phyloP scores from a whole-genome alignment of 2,113 vertebrate species.

The Nestor notabilis region DNA sequence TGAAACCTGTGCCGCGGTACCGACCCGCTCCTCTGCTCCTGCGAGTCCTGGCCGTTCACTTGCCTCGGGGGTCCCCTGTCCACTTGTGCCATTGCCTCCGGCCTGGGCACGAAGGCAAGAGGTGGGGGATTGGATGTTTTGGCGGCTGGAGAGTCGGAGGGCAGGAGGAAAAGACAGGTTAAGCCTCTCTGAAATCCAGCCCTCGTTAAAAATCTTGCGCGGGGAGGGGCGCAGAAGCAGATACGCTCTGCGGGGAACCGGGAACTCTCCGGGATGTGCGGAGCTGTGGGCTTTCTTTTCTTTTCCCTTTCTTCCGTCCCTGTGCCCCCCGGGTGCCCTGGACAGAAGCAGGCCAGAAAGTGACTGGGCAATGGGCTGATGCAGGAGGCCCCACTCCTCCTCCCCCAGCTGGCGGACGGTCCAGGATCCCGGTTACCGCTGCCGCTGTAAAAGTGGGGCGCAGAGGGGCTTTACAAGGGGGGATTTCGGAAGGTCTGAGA shows the following conservation, averaged over 20 bases:
- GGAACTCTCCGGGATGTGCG: fast-evolving
- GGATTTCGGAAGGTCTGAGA: background rate
- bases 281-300: background rate
- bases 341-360: background rate
- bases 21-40: fast-evolving
- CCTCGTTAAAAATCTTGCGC: fast-evolving
- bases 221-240: fast-evolving
- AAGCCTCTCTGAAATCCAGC: background rate
- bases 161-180: background rate
- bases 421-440: background rate
- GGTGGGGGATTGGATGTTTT: fast-evolving
- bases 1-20: background rate
- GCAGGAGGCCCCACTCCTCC: background rate
- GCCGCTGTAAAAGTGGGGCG: fast-evolving
- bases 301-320: no score
- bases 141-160: fast-evolving
- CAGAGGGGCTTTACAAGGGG: background rate
- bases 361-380: background rate
- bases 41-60: no score
- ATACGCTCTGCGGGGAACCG: fast-evolving
- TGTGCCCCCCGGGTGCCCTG: fast-evolving
- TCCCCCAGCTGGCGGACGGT: background rate
- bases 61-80: background rate
- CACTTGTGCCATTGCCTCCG: background rate
- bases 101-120: background rate